phyloP scores from a whole-genome alignment of 1,140 invertebrate genomes.

The Drosophila mayri region DNA sequence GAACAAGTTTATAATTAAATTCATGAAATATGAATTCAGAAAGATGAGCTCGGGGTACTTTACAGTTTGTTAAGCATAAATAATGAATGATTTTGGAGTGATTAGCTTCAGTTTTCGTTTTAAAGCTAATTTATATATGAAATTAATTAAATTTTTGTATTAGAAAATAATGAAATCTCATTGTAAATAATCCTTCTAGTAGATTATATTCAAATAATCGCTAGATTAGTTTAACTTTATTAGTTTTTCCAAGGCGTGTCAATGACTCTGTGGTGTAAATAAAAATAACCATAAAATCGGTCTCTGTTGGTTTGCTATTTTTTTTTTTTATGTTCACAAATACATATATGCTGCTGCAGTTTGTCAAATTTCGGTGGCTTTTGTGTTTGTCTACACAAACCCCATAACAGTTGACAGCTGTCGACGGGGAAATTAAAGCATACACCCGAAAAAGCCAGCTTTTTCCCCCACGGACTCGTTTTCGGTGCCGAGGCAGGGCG shows the following conservation, averaged over 20 bases:
- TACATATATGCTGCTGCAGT: not conserved
- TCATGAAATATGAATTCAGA: not conserved
- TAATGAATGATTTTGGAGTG: not conserved
- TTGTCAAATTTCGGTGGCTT: constrained; percentile 39
- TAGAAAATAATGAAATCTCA: no score
- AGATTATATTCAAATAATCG: not conserved
- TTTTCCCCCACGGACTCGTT: constrained; percentile 20
- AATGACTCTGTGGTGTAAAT: constrained; percentile 36
- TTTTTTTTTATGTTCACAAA: not conserved
- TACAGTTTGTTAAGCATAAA: not conserved
- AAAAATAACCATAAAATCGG: constrained; percentile 31
- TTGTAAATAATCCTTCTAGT: not conserved
- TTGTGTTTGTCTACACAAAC: constrained; percentile 16
- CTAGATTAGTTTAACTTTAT: constrained; percentile 1
- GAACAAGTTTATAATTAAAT: constrained; percentile 16
- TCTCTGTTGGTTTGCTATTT: not conserved
- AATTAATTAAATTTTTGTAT: not conserved
- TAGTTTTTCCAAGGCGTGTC: constrained; percentile 21
- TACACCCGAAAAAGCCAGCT: not conserved
- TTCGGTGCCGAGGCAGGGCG: not conserved
- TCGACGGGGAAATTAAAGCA: constrained; percentile 21
- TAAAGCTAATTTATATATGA: no score
- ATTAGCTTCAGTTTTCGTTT: not conserved
- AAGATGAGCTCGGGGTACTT: not conserved
- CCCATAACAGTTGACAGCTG: constrained; percentile 14